Percentiles rank a stretch among this genome's conserved stretches.
Evolutionary conservation across 2,113 vertebrate genomes (phyloP).

Genomic region (Grantiella picta): DNA sequence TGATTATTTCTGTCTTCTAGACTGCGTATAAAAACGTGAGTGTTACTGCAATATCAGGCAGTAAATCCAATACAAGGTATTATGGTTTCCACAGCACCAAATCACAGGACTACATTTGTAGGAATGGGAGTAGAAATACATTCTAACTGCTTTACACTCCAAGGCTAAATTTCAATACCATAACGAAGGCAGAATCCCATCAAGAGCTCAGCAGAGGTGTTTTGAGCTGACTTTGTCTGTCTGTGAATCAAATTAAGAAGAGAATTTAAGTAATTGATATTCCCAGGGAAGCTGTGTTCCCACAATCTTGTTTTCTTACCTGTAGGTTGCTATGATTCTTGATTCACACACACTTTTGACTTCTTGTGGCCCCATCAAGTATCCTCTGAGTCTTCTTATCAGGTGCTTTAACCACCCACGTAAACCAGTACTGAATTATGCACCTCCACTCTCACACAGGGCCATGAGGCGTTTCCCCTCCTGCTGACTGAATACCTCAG

Average conservation of each 20-base stretch:
- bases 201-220: not conserved
- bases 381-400: not conserved
- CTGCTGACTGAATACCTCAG: not conserved
- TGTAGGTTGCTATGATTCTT: not conserved
- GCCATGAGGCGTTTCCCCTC: not conserved
- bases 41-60: not conserved
- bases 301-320: not conserved
- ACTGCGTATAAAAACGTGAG: not conserved
- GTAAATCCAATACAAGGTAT: not conserved
- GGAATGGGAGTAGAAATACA: not conserved
- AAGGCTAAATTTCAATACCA: not conserved
- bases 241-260: not conserved
- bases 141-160: not conserved
- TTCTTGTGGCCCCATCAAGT: not conserved
- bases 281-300: not conserved
- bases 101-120: not conserved
- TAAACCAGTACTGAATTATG: not conserved
- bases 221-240: not conserved
- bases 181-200: not conserved
- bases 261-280: not conserved
- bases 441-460: not conserved
- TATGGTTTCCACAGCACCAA: not conserved
- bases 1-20: not conserved
- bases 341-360: not conserved
- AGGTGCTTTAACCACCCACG: not conserved